Conservation (phyloP, 2,797 vertebrate genomes). For the Gadopsis marmoratus region DNA sequence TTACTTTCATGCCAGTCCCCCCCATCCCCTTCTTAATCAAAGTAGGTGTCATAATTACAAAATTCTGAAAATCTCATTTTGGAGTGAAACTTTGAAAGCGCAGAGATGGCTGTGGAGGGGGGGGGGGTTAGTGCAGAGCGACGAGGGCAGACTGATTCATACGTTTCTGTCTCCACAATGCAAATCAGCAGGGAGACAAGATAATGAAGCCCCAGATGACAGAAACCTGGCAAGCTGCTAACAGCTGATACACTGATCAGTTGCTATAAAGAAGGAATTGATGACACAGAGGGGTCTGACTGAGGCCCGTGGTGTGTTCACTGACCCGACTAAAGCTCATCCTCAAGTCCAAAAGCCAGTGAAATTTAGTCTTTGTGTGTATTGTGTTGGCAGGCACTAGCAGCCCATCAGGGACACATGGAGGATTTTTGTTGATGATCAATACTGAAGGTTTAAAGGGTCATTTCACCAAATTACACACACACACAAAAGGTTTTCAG, state of each 20-base stretch:
- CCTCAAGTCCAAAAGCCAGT: background rate
- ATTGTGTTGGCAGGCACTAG: background rate
- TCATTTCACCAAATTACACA: background rate
- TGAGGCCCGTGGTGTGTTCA: conserved; percentile 41
- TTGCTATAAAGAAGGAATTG: conserved; percentile 1
- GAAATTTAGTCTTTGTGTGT: accelerated
- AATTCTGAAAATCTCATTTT: conserved; percentile 41
- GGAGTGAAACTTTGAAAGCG: conserved; percentile 20
- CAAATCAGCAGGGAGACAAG: conserved; percentile 54
- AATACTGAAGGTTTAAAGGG: background rate
- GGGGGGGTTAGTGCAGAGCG: conserved; percentile 4
- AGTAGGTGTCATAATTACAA: conserved; percentile 52
- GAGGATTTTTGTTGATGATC: background rate
- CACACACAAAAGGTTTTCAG: background rate
- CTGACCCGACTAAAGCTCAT: conserved; percentile 32
- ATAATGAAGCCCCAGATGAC: conserved; percentile 65
- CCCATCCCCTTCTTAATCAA: conserved; percentile 22
- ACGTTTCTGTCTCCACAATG: conserved; percentile 45
- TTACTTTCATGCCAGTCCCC: conserved; percentile 41
- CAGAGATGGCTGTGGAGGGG: conserved; percentile 49
- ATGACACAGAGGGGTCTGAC: conserved; percentile 18
- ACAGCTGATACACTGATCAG: conserved; percentile 29
- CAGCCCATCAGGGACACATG: background rate
- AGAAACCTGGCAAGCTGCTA: conserved; percentile 49
- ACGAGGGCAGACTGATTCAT: conserved; percentile 41